Conservation (phyloP, 2,888 invertebrate genomes). For the Nysson spinosus region DNA sequence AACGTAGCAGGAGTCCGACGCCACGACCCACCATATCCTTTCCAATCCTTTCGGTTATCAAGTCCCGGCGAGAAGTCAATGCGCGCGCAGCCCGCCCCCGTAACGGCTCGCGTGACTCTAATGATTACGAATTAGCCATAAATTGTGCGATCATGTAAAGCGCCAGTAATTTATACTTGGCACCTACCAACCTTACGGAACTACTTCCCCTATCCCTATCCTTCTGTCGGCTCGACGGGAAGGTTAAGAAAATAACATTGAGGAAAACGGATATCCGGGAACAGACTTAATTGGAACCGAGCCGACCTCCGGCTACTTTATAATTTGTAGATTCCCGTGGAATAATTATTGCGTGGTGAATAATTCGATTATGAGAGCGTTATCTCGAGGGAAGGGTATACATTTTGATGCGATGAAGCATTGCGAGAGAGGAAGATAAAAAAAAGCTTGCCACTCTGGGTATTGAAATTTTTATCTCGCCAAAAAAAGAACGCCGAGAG, state of each 20-base stretch:
- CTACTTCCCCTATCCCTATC: not conserved
- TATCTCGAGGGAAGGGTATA: too few relatives aligned
- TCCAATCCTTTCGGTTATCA: conserved; percentile 53
- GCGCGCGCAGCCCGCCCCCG: conserved; percentile 61
- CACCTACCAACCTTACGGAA: conserved; percentile 30
- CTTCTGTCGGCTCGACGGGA: not conserved
- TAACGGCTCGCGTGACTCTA: conserved; percentile 71
- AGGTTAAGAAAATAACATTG: conserved; percentile 6
- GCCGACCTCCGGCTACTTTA: too few relatives aligned
- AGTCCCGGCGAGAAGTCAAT: conserved; percentile 64
- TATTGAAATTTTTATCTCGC: conserved; percentile 3
- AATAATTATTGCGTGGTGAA: too few relatives aligned
- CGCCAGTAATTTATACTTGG: conserved; percentile 65
- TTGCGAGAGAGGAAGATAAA: too few relatives aligned
- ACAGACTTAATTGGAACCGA: too few relatives aligned
- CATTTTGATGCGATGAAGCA: too few relatives aligned
- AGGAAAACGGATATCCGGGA: too few relatives aligned
- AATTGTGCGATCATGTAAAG: conserved; percentile 71
- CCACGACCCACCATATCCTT: conserved; percentile 12
- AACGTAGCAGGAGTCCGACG: conserved; percentile 34
- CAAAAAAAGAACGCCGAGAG: not conserved
- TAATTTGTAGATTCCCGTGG: too few relatives aligned
- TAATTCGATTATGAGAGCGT: too few relatives aligned
- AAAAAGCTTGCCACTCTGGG: not conserved
- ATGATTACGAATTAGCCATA: conserved; percentile 72